phyloP scores from a whole-genome alignment of 1,140 invertebrate genomes.

The Penaeus indicus region DNA sequence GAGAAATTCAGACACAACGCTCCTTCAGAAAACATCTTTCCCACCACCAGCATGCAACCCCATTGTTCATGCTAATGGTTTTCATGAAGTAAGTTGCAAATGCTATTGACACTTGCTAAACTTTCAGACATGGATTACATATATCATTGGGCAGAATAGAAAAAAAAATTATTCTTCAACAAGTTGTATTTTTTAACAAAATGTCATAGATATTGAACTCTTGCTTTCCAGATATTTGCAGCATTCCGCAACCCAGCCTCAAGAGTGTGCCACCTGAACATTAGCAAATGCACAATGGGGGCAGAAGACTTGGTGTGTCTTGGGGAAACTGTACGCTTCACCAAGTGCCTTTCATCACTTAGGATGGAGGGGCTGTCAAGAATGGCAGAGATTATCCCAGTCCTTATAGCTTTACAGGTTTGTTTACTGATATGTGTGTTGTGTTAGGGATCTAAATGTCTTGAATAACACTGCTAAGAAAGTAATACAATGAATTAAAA shows the following conservation, averaged over 20 bases:
- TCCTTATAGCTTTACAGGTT: conserved; percentile 72
- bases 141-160: too few relatives aligned
- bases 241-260: conserved; percentile 72
- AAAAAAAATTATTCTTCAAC: not conserved
- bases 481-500: too few relatives aligned
- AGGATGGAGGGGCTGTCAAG: conserved; percentile 73
- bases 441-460: not conserved
- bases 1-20: conserved; percentile 60
- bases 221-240: conserved; percentile 62
- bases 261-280: conserved; percentile 73
- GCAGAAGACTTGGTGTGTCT: conserved; percentile 74
- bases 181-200: not conserved
- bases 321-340: conserved; percentile 74
- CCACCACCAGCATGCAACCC: conserved; percentile 65
- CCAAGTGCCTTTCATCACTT: conserved; percentile 73
- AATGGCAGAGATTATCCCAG: conserved; percentile 72
- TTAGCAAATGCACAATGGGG: conserved; percentile 71
- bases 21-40: conserved; percentile 64
- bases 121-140: not conserved
- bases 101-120: not conserved
- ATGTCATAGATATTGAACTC: not conserved
- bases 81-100: conserved; percentile 59
- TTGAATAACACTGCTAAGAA: not conserved
- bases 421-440: not conserved
- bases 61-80: conserved; percentile 62